Conservation (phyloP, 1,140 invertebrate species). For the Rhizoglyphus robini region DNA sequence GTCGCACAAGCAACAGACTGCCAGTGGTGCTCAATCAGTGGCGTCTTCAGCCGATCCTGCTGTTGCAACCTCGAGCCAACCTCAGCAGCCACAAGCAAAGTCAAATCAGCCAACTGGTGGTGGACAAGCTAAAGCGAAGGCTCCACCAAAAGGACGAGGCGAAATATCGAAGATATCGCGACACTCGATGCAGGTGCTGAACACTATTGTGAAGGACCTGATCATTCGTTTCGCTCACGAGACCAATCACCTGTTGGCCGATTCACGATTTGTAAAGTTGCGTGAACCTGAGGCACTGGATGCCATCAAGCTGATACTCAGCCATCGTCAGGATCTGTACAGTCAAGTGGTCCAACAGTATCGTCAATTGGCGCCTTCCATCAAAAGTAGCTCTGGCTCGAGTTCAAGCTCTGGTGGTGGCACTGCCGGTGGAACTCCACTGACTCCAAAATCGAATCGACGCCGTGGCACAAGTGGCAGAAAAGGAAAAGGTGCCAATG, state of each 20-base stretch:
- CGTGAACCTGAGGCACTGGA: background rate
- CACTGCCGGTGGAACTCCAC: too few relatives aligned
- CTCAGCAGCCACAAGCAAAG: background rate
- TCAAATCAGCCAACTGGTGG: background rate
- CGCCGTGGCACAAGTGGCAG: too few relatives aligned
- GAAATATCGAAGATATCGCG: background rate
- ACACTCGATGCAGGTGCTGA: background rate
- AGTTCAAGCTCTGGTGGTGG: too few relatives aligned
- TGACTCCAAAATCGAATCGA: too few relatives aligned
- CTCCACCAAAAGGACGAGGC: background rate
- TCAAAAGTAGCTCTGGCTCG: too few relatives aligned
- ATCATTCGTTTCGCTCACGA: background rate
- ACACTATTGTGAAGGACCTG: background rate
- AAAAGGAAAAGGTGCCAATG: too few relatives aligned
- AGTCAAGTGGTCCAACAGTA: too few relatives aligned
- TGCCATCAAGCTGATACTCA: background rate
- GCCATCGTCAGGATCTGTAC: too few relatives aligned
- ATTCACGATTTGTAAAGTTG: background rate
- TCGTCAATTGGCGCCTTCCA: too few relatives aligned
- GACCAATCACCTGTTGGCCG: background rate
- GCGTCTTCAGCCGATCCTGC: too few relatives aligned
- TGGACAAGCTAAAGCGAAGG: background rate
- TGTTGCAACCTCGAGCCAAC: background rate
- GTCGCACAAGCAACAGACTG: too few relatives aligned
- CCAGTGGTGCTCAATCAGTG: too few relatives aligned